phyloP scores from a whole-genome alignment of 2,888 invertebrate species.

The Ctena decussata region DNA sequence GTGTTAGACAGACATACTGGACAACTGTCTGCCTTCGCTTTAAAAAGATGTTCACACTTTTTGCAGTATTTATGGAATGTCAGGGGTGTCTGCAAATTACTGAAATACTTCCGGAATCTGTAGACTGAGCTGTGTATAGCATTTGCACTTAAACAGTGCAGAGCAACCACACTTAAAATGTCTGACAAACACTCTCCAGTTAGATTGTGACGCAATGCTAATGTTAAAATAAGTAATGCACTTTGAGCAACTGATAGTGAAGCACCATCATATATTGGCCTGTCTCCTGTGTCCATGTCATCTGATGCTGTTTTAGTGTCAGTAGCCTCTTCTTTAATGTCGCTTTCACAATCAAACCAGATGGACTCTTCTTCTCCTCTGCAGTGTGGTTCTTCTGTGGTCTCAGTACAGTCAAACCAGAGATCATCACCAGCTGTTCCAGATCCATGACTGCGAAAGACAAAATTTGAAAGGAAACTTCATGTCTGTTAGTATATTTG shows the following conservation, averaged over 20 bases:
- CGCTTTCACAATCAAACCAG: not conserved
- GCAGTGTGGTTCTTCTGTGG: no score
- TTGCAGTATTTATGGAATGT: constrained; percentile 37
- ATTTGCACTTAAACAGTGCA: constrained; percentile 40
- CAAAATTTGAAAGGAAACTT: no score
- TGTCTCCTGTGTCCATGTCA: not conserved
- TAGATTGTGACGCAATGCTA: constrained; percentile 43
- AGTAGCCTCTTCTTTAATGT: not conserved
- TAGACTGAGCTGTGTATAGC: constrained; percentile 36
- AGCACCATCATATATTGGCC: constrained; percentile 39
- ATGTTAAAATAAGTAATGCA: constrained; percentile 39
- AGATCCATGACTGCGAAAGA: no score
- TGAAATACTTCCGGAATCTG: constrained; percentile 41
- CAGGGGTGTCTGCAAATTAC: constrained; percentile 31
- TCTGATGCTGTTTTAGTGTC: not conserved
- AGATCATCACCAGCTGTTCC: no score
- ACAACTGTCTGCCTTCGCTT: not conserved
- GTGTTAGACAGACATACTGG: constrained; percentile 19
- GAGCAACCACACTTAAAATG: constrained; percentile 28
- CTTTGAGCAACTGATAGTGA: constrained; percentile 36
- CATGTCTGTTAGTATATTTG: no score
- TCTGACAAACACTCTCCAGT: constrained; percentile 55
- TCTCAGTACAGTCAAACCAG: no score
- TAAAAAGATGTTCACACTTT: constrained; percentile 35
- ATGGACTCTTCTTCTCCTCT: not conserved